Evolutionary conservation across 35 echinoderm and acorn worm genomes (phyloP).

Genomic region (Lytechinus pictus): DNA sequence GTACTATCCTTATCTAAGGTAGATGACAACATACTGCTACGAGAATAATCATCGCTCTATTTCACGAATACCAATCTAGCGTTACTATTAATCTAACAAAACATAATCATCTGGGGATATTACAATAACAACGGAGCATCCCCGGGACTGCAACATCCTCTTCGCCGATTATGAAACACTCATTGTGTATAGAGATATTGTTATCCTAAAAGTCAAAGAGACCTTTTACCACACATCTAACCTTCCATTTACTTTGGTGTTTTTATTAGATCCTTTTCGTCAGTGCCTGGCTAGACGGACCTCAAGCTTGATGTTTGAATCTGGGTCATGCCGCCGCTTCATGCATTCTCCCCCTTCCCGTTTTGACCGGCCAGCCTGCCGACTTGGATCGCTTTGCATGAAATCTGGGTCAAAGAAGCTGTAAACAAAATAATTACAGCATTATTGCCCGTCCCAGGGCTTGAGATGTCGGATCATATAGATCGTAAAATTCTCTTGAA

Average conservation of each 20-base stretch:
- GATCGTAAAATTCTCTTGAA: background rate
- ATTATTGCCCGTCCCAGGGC: background rate
- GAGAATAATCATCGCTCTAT: background rate
- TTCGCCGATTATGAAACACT: background rate
- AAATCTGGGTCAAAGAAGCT: conserved; percentile 1
- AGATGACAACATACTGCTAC: conserved; percentile 1
- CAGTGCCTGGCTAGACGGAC: background rate
- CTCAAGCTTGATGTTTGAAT: background rate
- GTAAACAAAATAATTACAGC: conserved; percentile 6
- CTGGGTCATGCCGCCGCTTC: background rate
- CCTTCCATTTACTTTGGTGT: background rate
- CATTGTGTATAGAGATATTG: background rate
- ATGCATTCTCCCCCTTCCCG: background rate
- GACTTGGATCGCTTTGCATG: background rate
- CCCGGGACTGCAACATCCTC: background rate
- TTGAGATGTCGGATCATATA: background rate
- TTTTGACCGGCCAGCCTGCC: background rate
- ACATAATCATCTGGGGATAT: background rate
- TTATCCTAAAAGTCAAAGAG: background rate
- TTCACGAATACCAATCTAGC: background rate
- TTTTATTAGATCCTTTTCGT: background rate
- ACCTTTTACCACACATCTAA: background rate
- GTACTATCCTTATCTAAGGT: background rate
- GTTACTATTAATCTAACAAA: background rate
- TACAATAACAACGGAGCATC: background rate